These are phyloP conservation scores for Onychostruthus taczanowskii DNA, from an alignment of 2,113 vertebrate species.

Conservation along the genomic window DNA sequence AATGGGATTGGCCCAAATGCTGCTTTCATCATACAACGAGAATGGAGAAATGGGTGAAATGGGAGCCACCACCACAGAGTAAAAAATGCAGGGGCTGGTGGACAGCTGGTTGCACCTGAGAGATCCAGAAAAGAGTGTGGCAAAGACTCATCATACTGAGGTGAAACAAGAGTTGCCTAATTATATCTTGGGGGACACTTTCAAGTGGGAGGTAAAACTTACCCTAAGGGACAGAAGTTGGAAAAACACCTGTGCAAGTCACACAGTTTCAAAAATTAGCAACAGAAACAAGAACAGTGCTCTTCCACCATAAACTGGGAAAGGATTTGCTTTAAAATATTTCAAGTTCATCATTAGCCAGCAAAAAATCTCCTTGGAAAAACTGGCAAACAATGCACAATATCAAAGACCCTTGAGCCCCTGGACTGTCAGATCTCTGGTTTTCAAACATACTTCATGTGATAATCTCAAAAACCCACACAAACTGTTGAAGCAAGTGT, in stretches of 20 bases:
- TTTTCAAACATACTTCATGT: background rate
- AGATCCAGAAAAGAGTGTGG: background rate
- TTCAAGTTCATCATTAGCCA: background rate
- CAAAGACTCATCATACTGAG: background rate
- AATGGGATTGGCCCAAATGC: background rate
- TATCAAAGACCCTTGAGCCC: background rate
- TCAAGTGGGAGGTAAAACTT: background rate
- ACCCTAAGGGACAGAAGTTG: background rate
- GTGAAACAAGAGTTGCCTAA: background rate
- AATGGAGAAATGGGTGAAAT: background rate
- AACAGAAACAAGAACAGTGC: background rate
- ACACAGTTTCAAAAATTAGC: background rate
- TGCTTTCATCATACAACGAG: background rate
- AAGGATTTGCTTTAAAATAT: background rate
- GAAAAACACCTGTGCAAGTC: background rate
- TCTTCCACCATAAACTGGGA: background rate
- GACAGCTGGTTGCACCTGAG: background rate
- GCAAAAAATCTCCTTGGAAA: background rate
- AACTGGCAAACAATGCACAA: background rate
- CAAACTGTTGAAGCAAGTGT: background rate
- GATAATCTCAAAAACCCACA: background rate
- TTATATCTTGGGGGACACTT: background rate
- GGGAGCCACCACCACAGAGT: background rate
- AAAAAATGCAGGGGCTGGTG: background rate
- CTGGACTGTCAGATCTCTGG: background rate